phyloP scores from a whole-genome alignment of 2,797 vertebrate genomes.

The Sciurus vulgaris region DNA sequence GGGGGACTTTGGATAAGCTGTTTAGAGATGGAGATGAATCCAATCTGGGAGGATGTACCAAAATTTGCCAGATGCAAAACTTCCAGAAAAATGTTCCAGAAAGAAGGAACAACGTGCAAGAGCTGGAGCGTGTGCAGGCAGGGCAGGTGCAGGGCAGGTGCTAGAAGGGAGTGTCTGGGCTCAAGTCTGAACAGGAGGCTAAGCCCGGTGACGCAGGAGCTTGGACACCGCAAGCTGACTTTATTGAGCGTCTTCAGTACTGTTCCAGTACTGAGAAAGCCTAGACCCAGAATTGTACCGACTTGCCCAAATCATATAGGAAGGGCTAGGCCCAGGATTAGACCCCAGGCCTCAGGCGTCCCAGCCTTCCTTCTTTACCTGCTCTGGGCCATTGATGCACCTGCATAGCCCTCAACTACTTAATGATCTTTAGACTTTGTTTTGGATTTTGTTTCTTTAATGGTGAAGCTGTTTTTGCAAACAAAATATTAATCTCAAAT shows the following conservation, averaged over 20 bases:
- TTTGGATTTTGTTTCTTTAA: neutral
- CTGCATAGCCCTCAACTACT: neutral
- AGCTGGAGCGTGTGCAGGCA: neutral
- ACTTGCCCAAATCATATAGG: neutral
- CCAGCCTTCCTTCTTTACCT: neutral
- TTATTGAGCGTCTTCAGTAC: neutral
- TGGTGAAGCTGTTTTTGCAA: neutral
- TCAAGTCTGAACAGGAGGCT: neutral
- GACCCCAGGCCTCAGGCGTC: neutral
- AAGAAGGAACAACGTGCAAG: neutral
- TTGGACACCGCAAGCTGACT: neutral
- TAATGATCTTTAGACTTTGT: neutral
- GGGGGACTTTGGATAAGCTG: neutral
- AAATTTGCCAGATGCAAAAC: neutral
- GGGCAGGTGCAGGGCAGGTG: neutral
- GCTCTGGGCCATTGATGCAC: neutral
- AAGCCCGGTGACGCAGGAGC: neutral
- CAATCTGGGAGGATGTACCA: neutral
- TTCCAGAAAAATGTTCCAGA: slow-evolving; percentile 20
- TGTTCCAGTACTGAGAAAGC: neutral
- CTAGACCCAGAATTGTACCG: neutral
- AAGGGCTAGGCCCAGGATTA: neutral
- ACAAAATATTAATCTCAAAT: slow-evolving; percentile 8
- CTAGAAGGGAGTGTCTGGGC: accelerated
- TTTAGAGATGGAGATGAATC: neutral